Percentiles rank a stretch among this genome's conserved stretches.
phyloP scores from a whole-genome alignment of 2,888 invertebrate species.

The Drosophila colorata region DNA sequence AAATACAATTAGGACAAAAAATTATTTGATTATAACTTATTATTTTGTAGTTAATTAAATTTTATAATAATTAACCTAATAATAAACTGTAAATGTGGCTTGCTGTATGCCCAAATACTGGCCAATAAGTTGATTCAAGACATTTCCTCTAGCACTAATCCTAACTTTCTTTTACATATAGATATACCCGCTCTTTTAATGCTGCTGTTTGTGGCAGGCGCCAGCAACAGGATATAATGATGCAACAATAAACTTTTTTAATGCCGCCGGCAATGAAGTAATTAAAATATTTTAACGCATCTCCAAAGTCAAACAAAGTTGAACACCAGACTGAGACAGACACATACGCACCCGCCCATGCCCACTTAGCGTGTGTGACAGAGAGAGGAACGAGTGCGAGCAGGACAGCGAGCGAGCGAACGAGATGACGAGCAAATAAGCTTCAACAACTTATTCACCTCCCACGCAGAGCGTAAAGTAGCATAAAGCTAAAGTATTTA shows the following conservation, averaged over 20 bases:
- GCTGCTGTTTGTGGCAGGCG: conserved; percentile 44
- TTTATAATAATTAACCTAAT: too few relatives aligned
- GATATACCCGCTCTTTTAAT: too few relatives aligned
- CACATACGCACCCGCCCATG: conserved; percentile 2
- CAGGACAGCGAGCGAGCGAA: not conserved
- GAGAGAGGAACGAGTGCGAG: not conserved
- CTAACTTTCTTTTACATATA: conserved; percentile 2
- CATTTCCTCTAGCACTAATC: conserved; percentile 6
- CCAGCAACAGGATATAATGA: conserved; percentile 53
- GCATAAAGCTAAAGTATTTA: conserved; percentile 38
- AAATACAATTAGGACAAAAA: too few relatives aligned
- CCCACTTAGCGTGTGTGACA: not conserved
- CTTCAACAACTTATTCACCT: conserved; percentile 28
- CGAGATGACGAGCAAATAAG: conserved; percentile 19
- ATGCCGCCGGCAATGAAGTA: conserved; percentile 63
- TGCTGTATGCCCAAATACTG: too few relatives aligned
- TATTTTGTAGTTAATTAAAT: too few relatives aligned
- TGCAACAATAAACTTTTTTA: conserved; percentile 68
- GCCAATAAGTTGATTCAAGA: not conserved
- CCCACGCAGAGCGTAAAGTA: not conserved
- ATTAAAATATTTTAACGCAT: conserved; percentile 67
- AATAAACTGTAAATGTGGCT: too few relatives aligned
- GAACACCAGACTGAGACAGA: conserved; percentile 15
- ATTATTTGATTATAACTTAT: too few relatives aligned
- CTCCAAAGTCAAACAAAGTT: conserved; percentile 63